Base-by-base conservation (phyloP, 1,140 invertebrate genomes). In the Pristionchus pacificus region DNA sequence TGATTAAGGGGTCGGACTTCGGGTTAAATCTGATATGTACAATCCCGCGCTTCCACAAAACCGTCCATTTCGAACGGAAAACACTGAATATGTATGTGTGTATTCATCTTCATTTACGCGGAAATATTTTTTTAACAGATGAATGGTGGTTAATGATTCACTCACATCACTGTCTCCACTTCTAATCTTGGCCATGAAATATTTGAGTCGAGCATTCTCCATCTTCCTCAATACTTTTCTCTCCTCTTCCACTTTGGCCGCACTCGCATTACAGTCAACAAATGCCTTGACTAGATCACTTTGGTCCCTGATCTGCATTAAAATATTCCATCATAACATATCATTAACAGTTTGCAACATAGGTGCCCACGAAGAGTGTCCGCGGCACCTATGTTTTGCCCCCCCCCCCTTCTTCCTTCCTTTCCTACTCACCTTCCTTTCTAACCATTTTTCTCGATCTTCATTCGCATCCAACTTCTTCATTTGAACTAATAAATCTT, bases 171-270 rank as follows among this genome's bases (percentile, higher is more conserved):
- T 60, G 78, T 83, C 27, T 81, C 81, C 15, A 79, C 61, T 69
- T 49, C 19, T 49, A 6, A 82, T 65, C n/a, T 76, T 74, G 57
- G 65, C 60, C 60, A 81, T 55, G 74, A 82, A 82, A 28, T 84
- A 77, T 63, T 83, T 83, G 66, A 82, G 82, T 25, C 78, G 73
- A 27, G 73, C 68, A 57, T 82, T 62, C 19, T 49, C 38, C 38
- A 10, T 49, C 38, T 19, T 49, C 19, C 38, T 49, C 38, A 6
- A 10, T 19, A 49, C 38, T 19, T 80, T 74, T 31, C 80, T 74
- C 32, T 79, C 79, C 31, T 64, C 74, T 65, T 82, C 80, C 28
- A 77, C 63, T 27, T 49, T 30, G n/a, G 58, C 60, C n/a, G 81
- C 77, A n/a, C 71, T 69, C 1, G 78, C 78, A 29, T 77, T 58